Evolutionary conservation across 1,140 invertebrate species (phyloP), one percentile per base, ranked within the genome.

Genomic region (Papilio aristodemus): DNA sequence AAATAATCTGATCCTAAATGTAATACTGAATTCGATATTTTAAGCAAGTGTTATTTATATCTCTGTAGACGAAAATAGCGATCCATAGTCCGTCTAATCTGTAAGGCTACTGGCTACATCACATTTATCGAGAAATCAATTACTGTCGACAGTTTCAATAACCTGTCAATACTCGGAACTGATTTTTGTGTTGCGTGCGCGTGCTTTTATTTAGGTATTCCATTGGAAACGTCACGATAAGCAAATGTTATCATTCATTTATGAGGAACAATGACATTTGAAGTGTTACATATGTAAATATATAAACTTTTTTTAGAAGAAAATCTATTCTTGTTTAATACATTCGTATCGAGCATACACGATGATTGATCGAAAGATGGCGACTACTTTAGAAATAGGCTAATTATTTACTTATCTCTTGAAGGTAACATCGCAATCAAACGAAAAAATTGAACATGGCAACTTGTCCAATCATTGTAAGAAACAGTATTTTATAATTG

Each of bases 111-210:
- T 38, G 7, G 14, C 59, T 19, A 19, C 60, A 63, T 41, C 38
- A 39, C 25, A 32, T 66, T 66, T 66, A 66, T 66, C 63, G 17
- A 32, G 43, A 43, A 66, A 66, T 66, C 63, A 36, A 66, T 66
- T 66, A 66, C 22, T 32, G 43, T 66, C 39, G 63, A 66, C 63
- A 64, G 60, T 64, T 64, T 41, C 60, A 43, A 64, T 38, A 19
- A 64, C 38, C 63, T 66, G 63, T 66, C 43, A 66, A 66, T 17
- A 32, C 25, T 66, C 14, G 11, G 27, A 50, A 66, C 22, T 50
- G 25, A 50, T 66, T 50, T 46, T 10, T 54, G 17, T 50, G 41
- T 14, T 43, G 10, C 43, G 13, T 22, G 17, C 39, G 43, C 43
- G 22, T 46, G 27, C 13, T 54, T 25, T 19, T 54, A 54, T 54